phyloP scores from a whole-genome alignment of 2,113 vertebrate genomes.

The Ursus arctos region DNA sequence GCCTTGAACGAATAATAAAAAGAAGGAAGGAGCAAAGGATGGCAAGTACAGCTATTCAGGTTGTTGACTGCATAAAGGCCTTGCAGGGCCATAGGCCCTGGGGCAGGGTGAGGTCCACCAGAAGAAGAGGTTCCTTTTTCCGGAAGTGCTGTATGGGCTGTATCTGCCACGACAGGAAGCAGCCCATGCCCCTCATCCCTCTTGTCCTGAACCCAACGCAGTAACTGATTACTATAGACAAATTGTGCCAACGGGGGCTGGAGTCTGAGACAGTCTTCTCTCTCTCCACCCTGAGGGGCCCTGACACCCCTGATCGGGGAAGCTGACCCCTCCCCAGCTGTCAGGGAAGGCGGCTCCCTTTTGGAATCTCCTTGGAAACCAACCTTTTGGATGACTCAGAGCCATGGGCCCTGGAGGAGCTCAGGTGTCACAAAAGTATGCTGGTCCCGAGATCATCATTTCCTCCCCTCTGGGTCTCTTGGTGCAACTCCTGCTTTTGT shows the following conservation, averaged over 20 bases:
- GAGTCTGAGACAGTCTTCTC: not conserved
- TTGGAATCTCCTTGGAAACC: not conserved
- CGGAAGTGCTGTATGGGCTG: not conserved
- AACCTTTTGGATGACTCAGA: not conserved
- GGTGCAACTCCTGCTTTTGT: not conserved
- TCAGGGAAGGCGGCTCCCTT: not conserved
- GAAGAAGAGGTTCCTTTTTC: not conserved
- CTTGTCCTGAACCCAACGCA: not conserved
- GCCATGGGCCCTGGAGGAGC: not conserved
- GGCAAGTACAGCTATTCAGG: not conserved
- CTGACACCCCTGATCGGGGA: not conserved
- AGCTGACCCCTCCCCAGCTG: not conserved
- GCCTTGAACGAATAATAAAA: not conserved
- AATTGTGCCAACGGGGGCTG: not conserved
- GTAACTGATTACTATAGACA: fast-evolving
- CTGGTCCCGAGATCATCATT: not conserved
- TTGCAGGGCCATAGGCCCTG: not conserved
- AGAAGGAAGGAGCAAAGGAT: not conserved
- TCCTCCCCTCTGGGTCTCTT: not conserved
- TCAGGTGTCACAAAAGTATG: not conserved
- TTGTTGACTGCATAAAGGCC: not conserved
- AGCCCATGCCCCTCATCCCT: not conserved
- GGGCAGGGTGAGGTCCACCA: not conserved
- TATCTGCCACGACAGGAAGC: not conserved
- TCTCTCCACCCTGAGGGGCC: not conserved